Conservation (phyloP, 2,797 vertebrate species). For the Urophycis tenuis region DNA sequence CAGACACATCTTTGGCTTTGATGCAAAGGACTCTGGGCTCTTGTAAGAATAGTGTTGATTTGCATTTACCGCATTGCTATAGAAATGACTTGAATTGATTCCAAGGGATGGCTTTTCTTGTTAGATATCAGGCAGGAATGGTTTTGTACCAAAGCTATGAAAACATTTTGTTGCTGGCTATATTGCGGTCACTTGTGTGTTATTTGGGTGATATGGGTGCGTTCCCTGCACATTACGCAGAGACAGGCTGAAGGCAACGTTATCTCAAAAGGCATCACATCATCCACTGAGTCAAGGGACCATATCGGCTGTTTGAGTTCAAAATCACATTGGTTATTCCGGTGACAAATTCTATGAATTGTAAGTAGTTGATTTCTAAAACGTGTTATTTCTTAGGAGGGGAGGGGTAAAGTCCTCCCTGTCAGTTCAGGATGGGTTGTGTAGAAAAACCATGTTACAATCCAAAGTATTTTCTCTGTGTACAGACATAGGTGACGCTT, state of each 20-base stretch:
- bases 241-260: conserved; percentile 2
- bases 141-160: background rate
- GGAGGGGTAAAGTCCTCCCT: background rate
- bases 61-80: conserved; percentile 25
- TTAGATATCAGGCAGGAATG: background rate
- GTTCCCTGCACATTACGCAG: background rate
- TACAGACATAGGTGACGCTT: background rate
- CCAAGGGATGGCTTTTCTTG: background rate
- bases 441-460: background rate
- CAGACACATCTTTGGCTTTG: background rate
- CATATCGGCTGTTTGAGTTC: background rate
- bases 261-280: conserved; percentile 22
- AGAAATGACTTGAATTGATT: conserved; percentile 11
- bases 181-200: background rate
- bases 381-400: too few species aligned
- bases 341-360: background rate
- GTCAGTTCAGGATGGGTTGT: background rate
- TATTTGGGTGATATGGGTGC: background rate
- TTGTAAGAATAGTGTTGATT: background rate
- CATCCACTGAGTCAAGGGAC: conserved; percentile 13
- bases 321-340: background rate
- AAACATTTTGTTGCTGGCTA: background rate
- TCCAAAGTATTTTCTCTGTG: background rate
- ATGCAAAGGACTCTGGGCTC: conserved; percentile 15
- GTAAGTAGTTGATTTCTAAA: too few species aligned